phyloP scores from a whole-genome alignment of 2,888 invertebrate genomes.

The Isotomurus palustris region DNA sequence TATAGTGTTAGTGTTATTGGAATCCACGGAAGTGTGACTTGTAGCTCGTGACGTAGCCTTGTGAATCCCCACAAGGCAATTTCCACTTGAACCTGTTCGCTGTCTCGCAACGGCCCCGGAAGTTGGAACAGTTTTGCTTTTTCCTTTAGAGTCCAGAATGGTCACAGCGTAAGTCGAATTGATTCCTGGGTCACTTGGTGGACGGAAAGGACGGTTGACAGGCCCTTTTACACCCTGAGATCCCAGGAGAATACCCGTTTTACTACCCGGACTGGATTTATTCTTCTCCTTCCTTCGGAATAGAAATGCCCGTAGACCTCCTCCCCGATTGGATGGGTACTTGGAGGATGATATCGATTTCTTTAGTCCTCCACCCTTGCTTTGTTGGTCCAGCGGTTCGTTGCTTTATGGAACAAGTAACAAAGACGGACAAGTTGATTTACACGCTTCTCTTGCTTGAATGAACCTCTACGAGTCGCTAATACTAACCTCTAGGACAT shows the following conservation, averaged over 20 bases:
- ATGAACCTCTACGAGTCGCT: too few species aligned
- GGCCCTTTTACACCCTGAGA: conserved; percentile 9
- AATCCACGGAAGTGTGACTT: conserved; percentile 32
- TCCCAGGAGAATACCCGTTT: conserved; percentile 1
- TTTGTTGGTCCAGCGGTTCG: too few species aligned
- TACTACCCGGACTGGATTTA: not conserved
- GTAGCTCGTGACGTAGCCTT: conserved; percentile 26
- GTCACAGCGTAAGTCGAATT: conserved; percentile 27
- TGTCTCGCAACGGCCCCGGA: conserved; percentile 6
- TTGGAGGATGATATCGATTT: too few species aligned
- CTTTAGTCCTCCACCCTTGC: too few species aligned
- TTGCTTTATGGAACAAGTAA: too few species aligned
- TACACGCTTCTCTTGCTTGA: too few species aligned
- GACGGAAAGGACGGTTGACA: conserved; percentile 14
- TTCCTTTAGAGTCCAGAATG: conserved; percentile 28
- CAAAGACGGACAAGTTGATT: too few species aligned
- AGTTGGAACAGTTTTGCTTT: conserved; percentile 19
- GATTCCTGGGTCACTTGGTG: conserved; percentile 24
- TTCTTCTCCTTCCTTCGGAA: conserved; percentile 5
- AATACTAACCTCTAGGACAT: too few species aligned
- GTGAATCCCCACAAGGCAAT: conserved; percentile 17
- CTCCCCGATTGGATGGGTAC: too few species aligned
- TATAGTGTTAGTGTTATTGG: conserved; percentile 50
- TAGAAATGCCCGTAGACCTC: conserved; percentile 34
- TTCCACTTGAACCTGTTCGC: conserved; percentile 26